These are phyloP conservation scores for Drosophila nannoptera DNA, from an alignment of 1,140 invertebrate species.

Conservation along the genomic window DNA sequence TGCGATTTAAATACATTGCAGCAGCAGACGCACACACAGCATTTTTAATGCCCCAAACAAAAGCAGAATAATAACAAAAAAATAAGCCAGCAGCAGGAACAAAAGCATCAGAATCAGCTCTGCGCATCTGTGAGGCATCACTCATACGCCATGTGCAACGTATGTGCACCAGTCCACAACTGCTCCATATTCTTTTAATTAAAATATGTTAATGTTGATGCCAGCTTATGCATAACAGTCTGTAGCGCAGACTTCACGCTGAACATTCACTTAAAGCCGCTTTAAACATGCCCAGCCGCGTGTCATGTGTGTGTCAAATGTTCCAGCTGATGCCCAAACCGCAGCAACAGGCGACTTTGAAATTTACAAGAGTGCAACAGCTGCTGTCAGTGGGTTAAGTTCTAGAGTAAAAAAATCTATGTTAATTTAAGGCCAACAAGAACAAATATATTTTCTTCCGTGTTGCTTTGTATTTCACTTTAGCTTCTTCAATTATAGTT, in stretches of 20 bases:
- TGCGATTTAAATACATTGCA: conserved; percentile 53
- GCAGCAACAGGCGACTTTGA: conserved; percentile 4
- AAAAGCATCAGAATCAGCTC: not conserved
- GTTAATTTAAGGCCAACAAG: no score
- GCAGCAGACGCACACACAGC: conserved; percentile 27
- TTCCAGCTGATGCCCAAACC: conserved; percentile 2
- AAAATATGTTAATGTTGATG: conserved; percentile 67
- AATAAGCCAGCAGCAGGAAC: not conserved
- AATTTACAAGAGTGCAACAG: not conserved
- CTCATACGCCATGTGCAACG: conserved; percentile 66
- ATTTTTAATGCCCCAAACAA: not conserved
- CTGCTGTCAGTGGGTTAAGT: not conserved
- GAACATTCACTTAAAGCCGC: conserved; percentile 15
- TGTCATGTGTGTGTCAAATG: not conserved
- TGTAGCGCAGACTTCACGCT: conserved; percentile 13
- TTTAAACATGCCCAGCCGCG: conserved; percentile 29
- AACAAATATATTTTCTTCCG: not conserved
- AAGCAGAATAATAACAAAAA: conserved; percentile 19
- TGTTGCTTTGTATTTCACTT: not conserved
- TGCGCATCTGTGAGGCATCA: conserved; percentile 39
- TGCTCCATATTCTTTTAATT: conserved; percentile 60
- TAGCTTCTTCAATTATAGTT: not conserved
- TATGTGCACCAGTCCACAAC: conserved; percentile 10
- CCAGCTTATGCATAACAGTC: not conserved
- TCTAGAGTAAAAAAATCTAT: no score